These are phyloP conservation scores for Lepidurus arcticus DNA, from an alignment of 1,140 invertebrate genomes.

Conservation along the genomic window DNA sequence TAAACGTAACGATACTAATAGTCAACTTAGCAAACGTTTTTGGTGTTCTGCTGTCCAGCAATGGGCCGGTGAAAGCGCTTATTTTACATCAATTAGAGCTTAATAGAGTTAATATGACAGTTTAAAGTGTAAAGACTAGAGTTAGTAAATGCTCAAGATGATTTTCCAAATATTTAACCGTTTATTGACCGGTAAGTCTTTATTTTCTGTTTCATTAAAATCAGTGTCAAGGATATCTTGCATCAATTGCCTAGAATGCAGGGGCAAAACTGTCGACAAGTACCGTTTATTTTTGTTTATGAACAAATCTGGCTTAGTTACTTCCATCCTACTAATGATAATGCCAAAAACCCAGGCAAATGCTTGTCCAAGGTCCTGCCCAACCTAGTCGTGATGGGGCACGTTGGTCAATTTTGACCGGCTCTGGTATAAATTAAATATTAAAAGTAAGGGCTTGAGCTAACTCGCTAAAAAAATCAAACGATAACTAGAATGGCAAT, in stretches of 20 bases:
- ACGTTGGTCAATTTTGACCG: too few species aligned
- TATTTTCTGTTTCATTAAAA: neutral
- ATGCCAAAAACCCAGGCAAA: neutral
- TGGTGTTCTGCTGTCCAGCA: neutral
- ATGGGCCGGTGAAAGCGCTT: neutral
- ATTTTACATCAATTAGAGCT: neutral
- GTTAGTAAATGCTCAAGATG: neutral
- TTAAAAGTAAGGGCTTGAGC: too few species aligned
- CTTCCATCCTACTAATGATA: neutral
- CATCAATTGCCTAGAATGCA: neutral
- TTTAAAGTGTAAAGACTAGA: neutral
- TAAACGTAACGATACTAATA: neutral
- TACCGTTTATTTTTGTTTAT: neutral
- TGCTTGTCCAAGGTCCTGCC: too few species aligned
- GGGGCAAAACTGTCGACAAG: neutral
- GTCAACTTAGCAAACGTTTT: neutral
- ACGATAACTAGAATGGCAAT: too few species aligned
- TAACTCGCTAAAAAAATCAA: too few species aligned
- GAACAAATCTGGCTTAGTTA: neutral
- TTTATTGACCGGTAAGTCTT: conserved; percentile 1
- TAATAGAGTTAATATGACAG: too few species aligned
- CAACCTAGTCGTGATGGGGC: too few species aligned
- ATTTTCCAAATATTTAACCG: neutral
- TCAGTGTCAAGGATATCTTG: neutral
- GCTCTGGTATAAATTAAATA: too few species aligned